phyloP scores from a whole-genome alignment of 30 jellyfish, hydroid and myxozoan species.

The Sanderia malayensis region DNA sequence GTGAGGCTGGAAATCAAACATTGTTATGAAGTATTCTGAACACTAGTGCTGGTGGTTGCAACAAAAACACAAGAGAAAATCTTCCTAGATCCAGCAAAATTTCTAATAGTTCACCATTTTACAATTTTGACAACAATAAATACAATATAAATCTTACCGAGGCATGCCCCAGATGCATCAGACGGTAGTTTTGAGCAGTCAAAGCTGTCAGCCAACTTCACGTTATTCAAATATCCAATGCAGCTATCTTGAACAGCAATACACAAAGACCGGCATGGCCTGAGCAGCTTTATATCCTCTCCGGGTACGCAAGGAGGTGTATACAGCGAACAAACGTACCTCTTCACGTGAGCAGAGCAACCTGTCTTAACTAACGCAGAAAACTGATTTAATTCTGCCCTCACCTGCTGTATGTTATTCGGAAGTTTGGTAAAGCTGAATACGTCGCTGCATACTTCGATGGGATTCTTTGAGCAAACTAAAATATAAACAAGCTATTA shows the following conservation, averaged over 20 bases:
- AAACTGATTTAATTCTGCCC: not conserved
- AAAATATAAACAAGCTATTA: not conserved
- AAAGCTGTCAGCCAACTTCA: not conserved
- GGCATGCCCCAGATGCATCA: not conserved
- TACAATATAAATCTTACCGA: too few relatives aligned
- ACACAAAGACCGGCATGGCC: not conserved
- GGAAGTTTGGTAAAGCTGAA: not conserved
- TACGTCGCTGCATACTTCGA: not conserved
- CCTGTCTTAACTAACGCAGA: not conserved
- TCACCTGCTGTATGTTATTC: not conserved
- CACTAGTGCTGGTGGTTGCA: too few relatives aligned
- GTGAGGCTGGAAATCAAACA: too few relatives aligned
- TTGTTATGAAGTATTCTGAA: too few relatives aligned
- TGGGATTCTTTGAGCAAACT: not conserved
- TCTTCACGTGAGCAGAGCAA: not conserved
- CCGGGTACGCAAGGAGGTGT: constrained; percentile 10
- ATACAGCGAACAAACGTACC: not conserved
- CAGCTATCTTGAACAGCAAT: not conserved
- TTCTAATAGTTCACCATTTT: too few relatives aligned
- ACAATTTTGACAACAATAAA: too few relatives aligned
- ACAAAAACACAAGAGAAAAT: too few relatives aligned
- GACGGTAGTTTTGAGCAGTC: not conserved
- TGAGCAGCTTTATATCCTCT: not conserved
- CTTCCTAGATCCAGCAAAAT: too few relatives aligned
- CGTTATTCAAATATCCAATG: not conserved